Base-by-base conservation (phyloP, 2,797 vertebrate genomes). In the Rhabdomys pumilio region DNA sequence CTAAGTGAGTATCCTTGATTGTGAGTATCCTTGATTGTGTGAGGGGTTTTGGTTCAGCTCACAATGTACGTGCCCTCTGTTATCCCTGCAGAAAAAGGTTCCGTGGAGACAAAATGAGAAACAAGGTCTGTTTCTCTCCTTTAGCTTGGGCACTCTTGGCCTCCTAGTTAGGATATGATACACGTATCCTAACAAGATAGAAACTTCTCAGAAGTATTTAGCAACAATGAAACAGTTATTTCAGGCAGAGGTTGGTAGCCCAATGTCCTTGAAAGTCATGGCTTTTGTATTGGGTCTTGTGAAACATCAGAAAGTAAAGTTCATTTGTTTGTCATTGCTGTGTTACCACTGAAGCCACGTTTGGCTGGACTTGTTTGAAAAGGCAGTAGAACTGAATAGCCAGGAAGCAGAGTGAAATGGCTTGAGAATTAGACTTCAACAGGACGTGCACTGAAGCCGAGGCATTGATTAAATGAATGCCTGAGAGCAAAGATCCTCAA, bases 271-370 rank as follows among this genome's bases (percentile, higher is more conserved):
- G 80, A 83, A 90, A 41, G 29, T n/a, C 79, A 31, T 55, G 61
- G 29, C 3, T 47, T 97, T 79, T 85, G 61, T 22, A 20, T 93
- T 91, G 55, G 26, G 53, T 85, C 84, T 90, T 85, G 41, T 76
- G 80, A 82, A 8, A 31, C 50, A 67, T 0, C 67, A 34, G 29
- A 22, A 79, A 41, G 34, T 31, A 73, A 44, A 10, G 4, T 26
- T 72, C 20, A 3, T 31, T 72, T 61, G 41, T 7, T 20, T 29
- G 22, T 72, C 14, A 61, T 77, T 31, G 34, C 47, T 31, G 34
- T 81, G 38, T 59, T 41, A 31, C 38, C 22, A 82, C 31, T 50
- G 76, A 87, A 41, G 14, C 15, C 38, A 69, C 63, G 38, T 38
- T 38, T 50, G 55, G 5, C 34, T 61, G 29, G 59, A 3, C 47